A percentile compares a stretch with the other conserved stretches of the same genome.
These are phyloP conservation scores for Zenarchopterus dispar DNA, from an alignment of 2,797 vertebrate species.

Conservation along the genomic window DNA sequence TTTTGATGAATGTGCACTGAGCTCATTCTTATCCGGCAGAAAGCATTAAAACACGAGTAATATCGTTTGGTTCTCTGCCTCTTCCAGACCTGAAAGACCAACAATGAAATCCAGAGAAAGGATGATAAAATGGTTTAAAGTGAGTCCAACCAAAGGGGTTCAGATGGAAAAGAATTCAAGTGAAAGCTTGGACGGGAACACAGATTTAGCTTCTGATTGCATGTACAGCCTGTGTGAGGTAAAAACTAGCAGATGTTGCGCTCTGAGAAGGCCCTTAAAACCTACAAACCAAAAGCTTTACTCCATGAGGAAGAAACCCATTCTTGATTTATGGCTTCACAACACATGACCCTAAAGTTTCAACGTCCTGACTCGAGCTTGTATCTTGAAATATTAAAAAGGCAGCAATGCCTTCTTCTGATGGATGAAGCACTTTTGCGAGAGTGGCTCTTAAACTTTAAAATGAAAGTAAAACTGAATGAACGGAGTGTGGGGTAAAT, in stretches of 20 bases:
- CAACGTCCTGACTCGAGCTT: slow-evolving; percentile 24
- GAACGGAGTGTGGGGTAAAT: background rate
- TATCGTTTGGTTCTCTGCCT: slow-evolving; percentile 34
- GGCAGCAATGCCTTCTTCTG: background rate
- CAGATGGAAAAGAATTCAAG: slow-evolving; percentile 3
- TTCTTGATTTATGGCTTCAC: slow-evolving; percentile 49
- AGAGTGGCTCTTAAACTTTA: slow-evolving; percentile 2
- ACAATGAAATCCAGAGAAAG: slow-evolving; percentile 3
- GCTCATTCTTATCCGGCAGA: slow-evolving; percentile 58
- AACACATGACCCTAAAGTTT: slow-evolving; percentile 28
- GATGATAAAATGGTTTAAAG: background rate
- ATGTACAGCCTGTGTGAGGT: slow-evolving; percentile 4
- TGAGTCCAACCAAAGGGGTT: background rate
- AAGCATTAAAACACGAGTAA: slow-evolving; percentile 54
- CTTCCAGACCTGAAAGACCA: slow-evolving; percentile 9
- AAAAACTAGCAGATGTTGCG: no score
- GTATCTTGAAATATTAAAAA: slow-evolving; percentile 24
- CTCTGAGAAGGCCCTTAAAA: slow-evolving; percentile 45
- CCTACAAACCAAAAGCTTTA: slow-evolving; percentile 31
- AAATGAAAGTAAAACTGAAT: slow-evolving; percentile 2
- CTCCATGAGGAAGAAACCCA: slow-evolving; percentile 11
- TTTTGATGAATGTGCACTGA: slow-evolving; percentile 54
- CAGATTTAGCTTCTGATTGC: slow-evolving; percentile 11
- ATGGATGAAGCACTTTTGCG: background rate
- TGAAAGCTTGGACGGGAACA: background rate